Conservation (phyloP, 1,140 invertebrate species). For the Ips typographus region DNA sequence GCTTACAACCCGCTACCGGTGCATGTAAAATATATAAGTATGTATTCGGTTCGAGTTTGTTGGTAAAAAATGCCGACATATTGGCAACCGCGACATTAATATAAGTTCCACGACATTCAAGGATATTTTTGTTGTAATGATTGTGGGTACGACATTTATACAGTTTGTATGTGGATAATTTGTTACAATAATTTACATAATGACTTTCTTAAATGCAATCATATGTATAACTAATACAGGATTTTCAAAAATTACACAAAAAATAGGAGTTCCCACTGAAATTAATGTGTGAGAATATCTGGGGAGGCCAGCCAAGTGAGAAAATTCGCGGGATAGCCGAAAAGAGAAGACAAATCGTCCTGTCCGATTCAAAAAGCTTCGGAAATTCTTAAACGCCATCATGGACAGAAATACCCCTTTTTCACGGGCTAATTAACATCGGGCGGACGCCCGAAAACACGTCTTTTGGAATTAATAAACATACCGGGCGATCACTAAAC, state of each 20-base stretch:
- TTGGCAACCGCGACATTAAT: slow-evolving; percentile 14
- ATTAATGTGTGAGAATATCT: background rate
- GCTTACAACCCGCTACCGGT: slow-evolving; percentile 22
- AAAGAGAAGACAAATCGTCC: slow-evolving; percentile 8
- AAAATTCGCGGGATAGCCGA: slow-evolving; percentile 10
- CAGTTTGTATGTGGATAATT: background rate
- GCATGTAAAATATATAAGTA: background rate
- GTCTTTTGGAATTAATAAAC: slow-evolving; percentile 7
- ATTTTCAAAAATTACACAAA: background rate
- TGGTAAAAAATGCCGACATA: slow-evolving; percentile 14
- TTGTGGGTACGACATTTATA: background rate
- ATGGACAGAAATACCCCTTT: background rate
- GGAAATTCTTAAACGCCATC: slow-evolving; percentile 11
- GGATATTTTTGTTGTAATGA: background rate
- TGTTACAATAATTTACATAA: background rate
- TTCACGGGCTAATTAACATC: slow-evolving; percentile 21
- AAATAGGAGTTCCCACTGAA: too few relatives aligned
- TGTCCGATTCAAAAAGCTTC: slow-evolving; percentile 3
- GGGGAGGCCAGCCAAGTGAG: background rate
- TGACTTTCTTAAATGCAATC: background rate
- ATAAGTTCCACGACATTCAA: background rate
- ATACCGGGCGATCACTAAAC: slow-evolving; percentile 15
- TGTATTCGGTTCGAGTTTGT: background rate
- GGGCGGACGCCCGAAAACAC: slow-evolving; percentile 14
- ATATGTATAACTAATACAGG: background rate